phyloP scores from a whole-genome alignment of 2,888 invertebrate species.

The Mesopsocus fuscifrons region DNA sequence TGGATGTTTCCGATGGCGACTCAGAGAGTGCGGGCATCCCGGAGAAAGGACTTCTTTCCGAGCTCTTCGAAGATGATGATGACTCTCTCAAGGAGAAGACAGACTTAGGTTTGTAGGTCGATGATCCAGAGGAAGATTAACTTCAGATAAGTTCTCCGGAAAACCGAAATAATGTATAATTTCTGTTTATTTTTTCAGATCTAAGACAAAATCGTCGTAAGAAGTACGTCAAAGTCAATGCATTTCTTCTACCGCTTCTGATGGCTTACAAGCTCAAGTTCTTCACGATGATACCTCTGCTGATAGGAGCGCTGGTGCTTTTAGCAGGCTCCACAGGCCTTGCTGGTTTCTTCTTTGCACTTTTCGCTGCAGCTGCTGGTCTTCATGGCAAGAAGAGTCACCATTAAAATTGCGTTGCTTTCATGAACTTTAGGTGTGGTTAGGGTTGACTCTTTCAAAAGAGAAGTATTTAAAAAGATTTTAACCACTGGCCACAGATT shows the following conservation, averaged over 20 bases:
- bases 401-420: no score
- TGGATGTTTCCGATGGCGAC: not conserved
- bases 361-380: slow-evolving; percentile 67
- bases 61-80: slow-evolving; percentile 12
- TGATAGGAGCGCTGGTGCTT: slow-evolving; percentile 49
- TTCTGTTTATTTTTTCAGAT: not conserved
- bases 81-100: slow-evolving; percentile 15
- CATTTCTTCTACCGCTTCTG: slow-evolving; percentile 52
- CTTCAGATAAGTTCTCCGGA: no score
- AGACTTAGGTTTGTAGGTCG: slow-evolving; percentile 13
- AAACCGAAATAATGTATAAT: not conserved
- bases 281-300: slow-evolving; percentile 52
- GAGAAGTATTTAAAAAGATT: no score
- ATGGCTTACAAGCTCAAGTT: slow-evolving; percentile 68
- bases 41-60: not conserved
- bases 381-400: slow-evolving; percentile 21
- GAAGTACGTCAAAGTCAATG: slow-evolving; percentile 24
- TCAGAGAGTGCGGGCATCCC: not conserved
- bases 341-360: slow-evolving; percentile 73
- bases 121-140: slow-evolving; percentile 14
- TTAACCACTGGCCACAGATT: no score
- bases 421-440: no score
- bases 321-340: slow-evolving; percentile 59
- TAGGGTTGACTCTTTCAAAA: no score
- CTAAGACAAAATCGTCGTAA: not conserved